Percentiles rank a stretch among this genome's conserved stretches.
Conservation (phyloP, 2,797 vertebrate species). For the Anguilla megastoma region DNA sequence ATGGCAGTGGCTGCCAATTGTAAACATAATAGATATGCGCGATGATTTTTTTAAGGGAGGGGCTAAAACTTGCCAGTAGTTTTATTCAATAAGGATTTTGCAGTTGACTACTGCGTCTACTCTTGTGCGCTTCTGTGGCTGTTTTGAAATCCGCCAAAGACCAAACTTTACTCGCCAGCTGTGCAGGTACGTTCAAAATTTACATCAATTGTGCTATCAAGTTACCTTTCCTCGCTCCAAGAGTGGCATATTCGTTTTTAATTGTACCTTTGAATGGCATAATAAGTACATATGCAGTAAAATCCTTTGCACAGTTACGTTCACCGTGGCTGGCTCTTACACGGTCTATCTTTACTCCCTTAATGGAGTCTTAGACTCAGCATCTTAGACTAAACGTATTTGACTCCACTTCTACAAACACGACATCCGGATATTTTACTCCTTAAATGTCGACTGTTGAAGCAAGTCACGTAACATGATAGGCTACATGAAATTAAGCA, state of each 20-base stretch:
- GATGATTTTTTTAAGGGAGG: conserved; percentile 79
- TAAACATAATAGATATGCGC: conserved; percentile 77
- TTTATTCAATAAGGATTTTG: conserved; percentile 60
- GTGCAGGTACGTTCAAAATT: conserved; percentile 45
- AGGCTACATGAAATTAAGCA: neutral
- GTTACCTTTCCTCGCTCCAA: neutral
- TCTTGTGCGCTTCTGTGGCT: conserved; percentile 32
- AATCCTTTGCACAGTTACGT: neutral
- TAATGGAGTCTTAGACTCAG: neutral
- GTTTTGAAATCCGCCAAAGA: neutral
- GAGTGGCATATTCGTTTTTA: neutral
- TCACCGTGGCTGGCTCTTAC: neutral
- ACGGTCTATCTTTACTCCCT: neutral
- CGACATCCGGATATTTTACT: neutral
- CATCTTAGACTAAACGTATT: too few species aligned
- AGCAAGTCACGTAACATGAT: neutral
- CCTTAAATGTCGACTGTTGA: neutral
- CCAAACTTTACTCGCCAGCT: neutral
- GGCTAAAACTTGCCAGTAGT: conserved; percentile 73
- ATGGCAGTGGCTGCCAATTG: conserved; percentile 70
- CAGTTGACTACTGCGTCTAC: conserved; percentile 56
- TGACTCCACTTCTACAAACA: neutral
- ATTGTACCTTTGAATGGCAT: neutral
- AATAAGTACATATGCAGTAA: neutral
- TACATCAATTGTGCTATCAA: conserved; percentile 41